Evolutionary conservation across 2,888 invertebrate species (phyloP), one percentile per base, ranked within the genome.

Genomic region (Agrotis ipsilon): DNA sequence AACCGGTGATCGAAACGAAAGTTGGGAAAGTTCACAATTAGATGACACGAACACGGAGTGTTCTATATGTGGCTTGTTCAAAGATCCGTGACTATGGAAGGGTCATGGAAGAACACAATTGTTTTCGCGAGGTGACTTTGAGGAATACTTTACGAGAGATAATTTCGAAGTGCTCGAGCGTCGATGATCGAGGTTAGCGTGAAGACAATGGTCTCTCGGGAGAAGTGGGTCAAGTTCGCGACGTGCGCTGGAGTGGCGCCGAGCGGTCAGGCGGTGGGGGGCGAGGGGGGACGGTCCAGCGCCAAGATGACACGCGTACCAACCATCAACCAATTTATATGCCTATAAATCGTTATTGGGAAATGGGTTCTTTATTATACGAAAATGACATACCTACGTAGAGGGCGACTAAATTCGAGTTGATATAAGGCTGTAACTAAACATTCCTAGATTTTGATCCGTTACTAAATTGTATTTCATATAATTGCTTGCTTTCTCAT

Each of bases 141-240:
- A 83, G 83, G 86, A 85, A 87, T 80, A 86, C 86, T 81, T 87
- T 83, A 81, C 75, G 84, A 86, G 82, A 80, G 82, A 87, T 87
- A 87, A 90, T 90, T 87, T 86, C 72, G 87, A 87, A 82, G 81
- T 87, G 86, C 86, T 89, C 75, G 87, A 87, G 89, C 81, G 85
- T 79, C 85, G 78, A 83, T 86, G 88, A 90, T 88, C 89, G 94
- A 94, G 94, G 94, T 84, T 92, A 86, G 65, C 74, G 80, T 80
- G 75, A 90, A 94, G 91, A 96, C 95, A 96, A 95, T 95, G 88
- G 93, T 87, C 88, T 92, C 91, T 90, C 84, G 82, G 83, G 88
- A 89, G 89, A 94, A 93, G 94, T 95, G 87, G 94, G 96, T 95
- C 95, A 96, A 96, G 95, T 95, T 94, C 91, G 89, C 84, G 86